Evolutionary conservation across 2,113 vertebrate species (phyloP).

Genomic region (Brachyhypopomus gauderio): DNA sequence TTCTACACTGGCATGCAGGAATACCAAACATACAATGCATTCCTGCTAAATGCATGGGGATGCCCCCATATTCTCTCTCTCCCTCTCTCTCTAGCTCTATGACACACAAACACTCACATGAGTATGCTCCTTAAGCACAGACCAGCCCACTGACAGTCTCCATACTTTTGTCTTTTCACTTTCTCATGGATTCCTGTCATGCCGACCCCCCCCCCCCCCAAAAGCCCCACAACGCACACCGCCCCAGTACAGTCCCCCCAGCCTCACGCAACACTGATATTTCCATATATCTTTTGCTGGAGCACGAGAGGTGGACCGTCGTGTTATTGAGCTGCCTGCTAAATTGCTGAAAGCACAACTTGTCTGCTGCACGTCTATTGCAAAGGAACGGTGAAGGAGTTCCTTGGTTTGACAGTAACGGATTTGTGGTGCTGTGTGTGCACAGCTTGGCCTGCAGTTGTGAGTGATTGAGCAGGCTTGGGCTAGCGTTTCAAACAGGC

Average conservation of each 20-base stretch:
- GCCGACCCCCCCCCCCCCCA: background rate
- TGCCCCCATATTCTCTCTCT: background rate
- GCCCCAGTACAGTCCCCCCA: background rate
- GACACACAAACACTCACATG: too few species aligned
- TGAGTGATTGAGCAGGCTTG: conserved; percentile 27
- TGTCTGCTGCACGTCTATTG: conserved; percentile 13
- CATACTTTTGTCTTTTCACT: background rate
- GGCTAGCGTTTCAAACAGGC: conserved; percentile 33
- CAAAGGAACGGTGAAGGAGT: background rate
- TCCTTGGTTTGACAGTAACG: conserved; percentile 24
- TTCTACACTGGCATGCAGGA: background rate
- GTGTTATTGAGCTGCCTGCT: conserved; percentile 7
- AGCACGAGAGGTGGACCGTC: background rate
- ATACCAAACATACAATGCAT: conserved; percentile 13
- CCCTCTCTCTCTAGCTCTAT: too few species aligned
- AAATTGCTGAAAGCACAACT: conserved; percentile 28
- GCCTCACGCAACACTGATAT: background rate
- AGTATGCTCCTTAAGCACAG: background rate
- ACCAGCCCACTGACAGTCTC: background rate
- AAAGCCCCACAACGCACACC: background rate
- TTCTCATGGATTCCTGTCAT: conserved; percentile 27
- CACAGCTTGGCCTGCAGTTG: conserved; percentile 20
- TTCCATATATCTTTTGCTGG: background rate
- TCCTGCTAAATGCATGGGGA: background rate
- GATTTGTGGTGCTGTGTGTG: conserved; percentile 23